Conservation (phyloP, 2,888 invertebrate genomes). For the Troilus luridus region DNA sequence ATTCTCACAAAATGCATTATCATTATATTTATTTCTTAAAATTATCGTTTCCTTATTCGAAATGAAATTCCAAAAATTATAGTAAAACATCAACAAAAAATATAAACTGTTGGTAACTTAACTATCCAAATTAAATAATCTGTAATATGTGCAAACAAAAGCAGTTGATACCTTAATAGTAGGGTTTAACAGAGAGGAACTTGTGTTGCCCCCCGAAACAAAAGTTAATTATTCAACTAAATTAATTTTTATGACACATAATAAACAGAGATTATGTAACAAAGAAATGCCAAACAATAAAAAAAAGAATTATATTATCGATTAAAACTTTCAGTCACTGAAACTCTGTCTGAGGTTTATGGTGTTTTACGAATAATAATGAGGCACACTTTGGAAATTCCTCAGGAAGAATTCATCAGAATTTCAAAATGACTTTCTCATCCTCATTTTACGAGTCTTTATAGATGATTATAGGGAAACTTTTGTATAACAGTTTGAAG, state of each 20-base stretch:
- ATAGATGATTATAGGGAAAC: neutral
- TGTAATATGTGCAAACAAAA: no score
- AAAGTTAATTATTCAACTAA: neutral
- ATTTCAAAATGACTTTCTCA: neutral
- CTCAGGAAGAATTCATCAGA: neutral
- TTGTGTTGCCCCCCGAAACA: no score
- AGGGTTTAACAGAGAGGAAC: no score
- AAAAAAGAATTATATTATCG: neutral
- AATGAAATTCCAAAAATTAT: no score
- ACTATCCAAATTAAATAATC: no score
- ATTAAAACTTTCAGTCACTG: neutral
- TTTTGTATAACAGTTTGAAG: neutral
- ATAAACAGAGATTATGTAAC: neutral
- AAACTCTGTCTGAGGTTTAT: neutral
- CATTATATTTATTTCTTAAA: no score
- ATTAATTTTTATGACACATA: neutral
- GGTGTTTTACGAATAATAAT: constrained; percentile 16
- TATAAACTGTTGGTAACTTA: no score
- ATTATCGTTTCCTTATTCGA: no score
- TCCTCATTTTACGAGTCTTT: neutral
- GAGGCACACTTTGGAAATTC: constrained; percentile 7
- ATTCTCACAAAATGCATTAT: no score
- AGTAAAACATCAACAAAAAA: no score
- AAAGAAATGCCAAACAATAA: neutral
- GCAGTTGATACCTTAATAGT: no score